These are phyloP conservation scores for Puffinus mauretanicus DNA, from an alignment of 2,113 vertebrate genomes.

Conservation along the genomic window DNA sequence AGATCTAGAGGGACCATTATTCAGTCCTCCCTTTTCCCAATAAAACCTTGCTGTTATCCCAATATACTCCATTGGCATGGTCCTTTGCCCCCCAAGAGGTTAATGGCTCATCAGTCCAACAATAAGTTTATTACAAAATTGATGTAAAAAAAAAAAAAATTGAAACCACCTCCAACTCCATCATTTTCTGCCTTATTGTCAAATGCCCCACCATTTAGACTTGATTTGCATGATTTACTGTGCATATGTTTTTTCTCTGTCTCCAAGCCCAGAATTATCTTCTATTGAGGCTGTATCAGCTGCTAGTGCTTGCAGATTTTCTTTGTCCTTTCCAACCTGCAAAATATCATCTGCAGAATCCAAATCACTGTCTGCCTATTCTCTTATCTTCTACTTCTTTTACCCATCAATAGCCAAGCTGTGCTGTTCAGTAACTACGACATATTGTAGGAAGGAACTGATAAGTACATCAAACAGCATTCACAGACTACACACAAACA, in stretches of 20 bases:
- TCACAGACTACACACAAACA: constrained; percentile 48
- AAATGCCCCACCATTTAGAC: background rate
- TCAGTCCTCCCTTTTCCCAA: background rate
- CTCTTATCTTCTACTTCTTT: constrained; percentile 54
- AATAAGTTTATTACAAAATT: background rate
- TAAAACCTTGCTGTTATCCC: background rate
- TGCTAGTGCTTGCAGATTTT: constrained; percentile 37
- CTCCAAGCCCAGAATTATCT: constrained; percentile 56
- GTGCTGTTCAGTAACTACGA: constrained; percentile 13
- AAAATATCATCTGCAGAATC: constrained; percentile 62
- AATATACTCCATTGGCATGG: background rate
- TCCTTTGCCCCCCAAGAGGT: background rate
- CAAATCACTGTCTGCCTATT: constrained; percentile 56
- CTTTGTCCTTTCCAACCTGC: constrained; percentile 67
- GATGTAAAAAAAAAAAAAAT: background rate
- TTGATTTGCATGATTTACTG: constrained; percentile 52
- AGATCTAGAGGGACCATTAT: background rate
- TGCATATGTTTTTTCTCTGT: constrained; percentile 9
- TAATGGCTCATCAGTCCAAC: background rate
- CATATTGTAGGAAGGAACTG: constrained; percentile 57
- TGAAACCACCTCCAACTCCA: background rate
- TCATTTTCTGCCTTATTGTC: constrained; percentile 23
- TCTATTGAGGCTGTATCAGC: constrained; percentile 39
- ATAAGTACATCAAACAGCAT: constrained; percentile 64
- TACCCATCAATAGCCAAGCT: constrained; percentile 53